Evolutionary conservation across 2,888 invertebrate species (phyloP), one percentile per base, ranked within the genome.

Genomic region (Scrobipalpa costella): DNA sequence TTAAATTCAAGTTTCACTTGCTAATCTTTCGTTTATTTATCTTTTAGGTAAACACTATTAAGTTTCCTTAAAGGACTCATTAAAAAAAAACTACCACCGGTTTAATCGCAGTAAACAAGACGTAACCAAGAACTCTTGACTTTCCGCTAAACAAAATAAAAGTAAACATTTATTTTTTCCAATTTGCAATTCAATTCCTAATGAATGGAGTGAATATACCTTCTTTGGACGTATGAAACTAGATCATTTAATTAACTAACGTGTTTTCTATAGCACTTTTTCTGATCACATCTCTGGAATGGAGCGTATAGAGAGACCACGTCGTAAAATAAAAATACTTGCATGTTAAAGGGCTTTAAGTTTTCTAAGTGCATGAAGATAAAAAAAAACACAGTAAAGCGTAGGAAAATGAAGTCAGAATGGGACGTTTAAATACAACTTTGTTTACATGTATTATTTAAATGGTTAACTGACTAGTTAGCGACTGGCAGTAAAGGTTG

Each of bases 121-220:
- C 33, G 55, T 55, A 5, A 55, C 21, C 6, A 7, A 27, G 21
- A 8, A 11, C 5, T 27, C 27, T 27, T 27, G 27, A 21, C 1
- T 55, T 55, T 55, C 55, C 15, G 15, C n/a, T 34, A 15, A 15
- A 34, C 33, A 17, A 27, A 50, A 34, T 55, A 49, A 49, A 61
- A 38, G n/a, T 47, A 34, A 17, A 44, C 49, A 49, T 44, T 61
- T 49, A 61, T 33, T 62, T 38, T 27, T 60, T 44, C 33, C n/a
- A 15, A 58, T 55, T 40, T 58, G 36, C 63, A 36, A 63, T 34
- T 36, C 36, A 58, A 50, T 58, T 38, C 50, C 70, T 78, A 77
- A 79, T 78, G 74, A 79, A 76, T 69, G 68, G 59, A 52, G 73
- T 72, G 64, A 75, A 73, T 75, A 73, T 67, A 68, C 71, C 74